These are phyloP conservation scores for Drosophila paracracens DNA, from an alignment of 2,888 invertebrate species.

Conservation along the genomic window DNA sequence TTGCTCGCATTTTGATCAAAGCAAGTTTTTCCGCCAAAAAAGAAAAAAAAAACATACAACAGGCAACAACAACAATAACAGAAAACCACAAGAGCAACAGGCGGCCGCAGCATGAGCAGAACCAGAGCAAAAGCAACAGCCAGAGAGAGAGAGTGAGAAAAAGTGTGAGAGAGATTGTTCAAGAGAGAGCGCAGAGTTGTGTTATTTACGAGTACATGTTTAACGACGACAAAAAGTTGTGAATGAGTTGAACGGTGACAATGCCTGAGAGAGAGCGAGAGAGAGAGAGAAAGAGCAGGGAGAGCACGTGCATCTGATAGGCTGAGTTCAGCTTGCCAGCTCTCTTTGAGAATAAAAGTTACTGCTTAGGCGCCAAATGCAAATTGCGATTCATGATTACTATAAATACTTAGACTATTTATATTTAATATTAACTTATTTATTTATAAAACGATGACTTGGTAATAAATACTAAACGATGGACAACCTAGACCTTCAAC, in stretches of 20 bases:
- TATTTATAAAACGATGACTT: neutral
- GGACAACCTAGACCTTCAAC: neutral
- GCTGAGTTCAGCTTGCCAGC: slow-evolving; percentile 11
- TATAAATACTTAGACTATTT: neutral
- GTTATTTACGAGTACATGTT: slow-evolving; percentile 24
- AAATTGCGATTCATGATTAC: neutral
- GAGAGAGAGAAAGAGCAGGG: neutral
- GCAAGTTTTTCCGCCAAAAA: slow-evolving; percentile 85
- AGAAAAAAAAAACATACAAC: slow-evolving; percentile 50
- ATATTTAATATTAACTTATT: neutral
- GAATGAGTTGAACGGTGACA: slow-evolving; percentile 45
- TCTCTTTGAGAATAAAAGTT: neutral
- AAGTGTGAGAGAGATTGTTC: neutral
- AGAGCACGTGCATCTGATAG: slow-evolving; percentile 1
- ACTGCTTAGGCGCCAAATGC: neutral
- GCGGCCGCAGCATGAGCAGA: slow-evolving; percentile 28
- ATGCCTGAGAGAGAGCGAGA: neutral
- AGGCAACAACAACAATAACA: slow-evolving; percentile 42
- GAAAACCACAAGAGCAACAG: slow-evolving; percentile 62
- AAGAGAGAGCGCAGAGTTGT: slow-evolving; percentile 17
- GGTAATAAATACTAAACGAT: neutral
- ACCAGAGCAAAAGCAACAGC: slow-evolving; percentile 11
- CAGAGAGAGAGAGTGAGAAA: neutral
- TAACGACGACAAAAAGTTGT: slow-evolving; percentile 53
- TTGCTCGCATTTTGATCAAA: slow-evolving; percentile 86